Base-by-base conservation (phyloP, 2,888 invertebrate species). In the Gryllus longicercus region DNA sequence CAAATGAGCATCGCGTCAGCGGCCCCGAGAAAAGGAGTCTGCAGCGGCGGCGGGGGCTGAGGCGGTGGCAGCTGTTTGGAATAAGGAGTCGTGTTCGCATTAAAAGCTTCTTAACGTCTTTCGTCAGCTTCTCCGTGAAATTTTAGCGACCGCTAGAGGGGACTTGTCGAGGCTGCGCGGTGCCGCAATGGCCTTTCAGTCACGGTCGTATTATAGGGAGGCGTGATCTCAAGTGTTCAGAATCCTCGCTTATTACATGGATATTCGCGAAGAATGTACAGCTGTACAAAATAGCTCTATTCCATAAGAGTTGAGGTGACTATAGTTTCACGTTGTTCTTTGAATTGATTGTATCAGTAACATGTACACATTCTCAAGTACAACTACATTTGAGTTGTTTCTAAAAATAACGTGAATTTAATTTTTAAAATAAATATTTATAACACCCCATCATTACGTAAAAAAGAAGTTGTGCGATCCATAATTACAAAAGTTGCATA, bases 71-170 rank as follows among this genome's bases (percentile, higher is more conserved):
- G n/a, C 14, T 63, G 63, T 63, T 63, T 63, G 63, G n/a, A 63
- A n/a, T 14, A 63, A 63, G 63, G 63, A 63, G 63, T 63, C 63
- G n/a, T 63, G 63, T 14, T 14, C n/a, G 63, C 63, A 63, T 63
- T 63, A 63, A 63, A 63, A 63, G 63, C 14, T 18, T n/a, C 63
- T 63, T 63, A 63, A 63, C 14, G 63, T 63, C 63, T 63, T 63
- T 63, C 63, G 63, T 63, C 63, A 63, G 63, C 63, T 63, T 63
- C 63, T n/a, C 63, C 63, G 63, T 63, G 63, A 63, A 63, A 63
- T 63, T 63, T 63, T 18, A 63, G 14, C 63, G 63, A 18, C 63
- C n/a, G 63, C 63, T 63, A 14, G 16, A 63, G 63, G 63, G 38
- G 63, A 18, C n/a, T 63, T 18, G 63, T 63, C 63, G 63, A 63